Percentiles rank a stretch among this genome's conserved stretches.
Evolutionary conservation across 2,113 vertebrate species (phyloP).

Genomic region (Myanophis thanlyinensis): DNA sequence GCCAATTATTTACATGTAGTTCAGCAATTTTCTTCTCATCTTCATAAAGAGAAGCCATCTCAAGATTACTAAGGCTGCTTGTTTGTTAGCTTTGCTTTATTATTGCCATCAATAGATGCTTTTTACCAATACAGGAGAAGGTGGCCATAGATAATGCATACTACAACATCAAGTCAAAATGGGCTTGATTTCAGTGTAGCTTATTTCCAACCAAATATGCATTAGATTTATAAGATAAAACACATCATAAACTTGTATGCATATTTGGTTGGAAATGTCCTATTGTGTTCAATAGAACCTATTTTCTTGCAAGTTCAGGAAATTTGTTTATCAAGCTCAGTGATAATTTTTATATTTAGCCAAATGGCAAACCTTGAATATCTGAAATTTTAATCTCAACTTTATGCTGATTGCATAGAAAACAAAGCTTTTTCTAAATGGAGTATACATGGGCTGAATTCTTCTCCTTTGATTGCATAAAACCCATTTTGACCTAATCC

Average conservation of each 20-base stretch:
- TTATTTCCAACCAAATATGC: not conserved
- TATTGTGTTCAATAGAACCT: not conserved
- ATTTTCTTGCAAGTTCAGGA: not conserved
- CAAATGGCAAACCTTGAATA: not conserved
- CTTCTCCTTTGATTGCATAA: not conserved
- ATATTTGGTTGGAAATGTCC: not conserved
- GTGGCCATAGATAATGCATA: not conserved
- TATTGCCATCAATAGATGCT: slow-evolving; percentile 11
- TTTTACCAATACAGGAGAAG: not conserved
- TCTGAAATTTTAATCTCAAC: not conserved
- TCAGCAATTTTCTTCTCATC: not conserved
- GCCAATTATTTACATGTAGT: not conserved
- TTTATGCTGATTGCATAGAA: not conserved
- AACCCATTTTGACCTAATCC: not conserved
- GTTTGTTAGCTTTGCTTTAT: accelerated
- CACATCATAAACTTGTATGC: not conserved
- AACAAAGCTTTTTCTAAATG: not conserved
- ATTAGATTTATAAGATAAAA: not conserved
- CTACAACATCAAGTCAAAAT: not conserved
- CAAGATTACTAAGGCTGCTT: accelerated
- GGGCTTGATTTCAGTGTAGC: not conserved
- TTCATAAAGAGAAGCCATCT: not conserved
- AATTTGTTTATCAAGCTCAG: not conserved
- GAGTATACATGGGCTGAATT: not conserved
- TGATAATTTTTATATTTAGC: not conserved